These are phyloP conservation scores for Oceanodroma tethys DNA, from an alignment of 2,113 vertebrate species.

Conservation along the genomic window DNA sequence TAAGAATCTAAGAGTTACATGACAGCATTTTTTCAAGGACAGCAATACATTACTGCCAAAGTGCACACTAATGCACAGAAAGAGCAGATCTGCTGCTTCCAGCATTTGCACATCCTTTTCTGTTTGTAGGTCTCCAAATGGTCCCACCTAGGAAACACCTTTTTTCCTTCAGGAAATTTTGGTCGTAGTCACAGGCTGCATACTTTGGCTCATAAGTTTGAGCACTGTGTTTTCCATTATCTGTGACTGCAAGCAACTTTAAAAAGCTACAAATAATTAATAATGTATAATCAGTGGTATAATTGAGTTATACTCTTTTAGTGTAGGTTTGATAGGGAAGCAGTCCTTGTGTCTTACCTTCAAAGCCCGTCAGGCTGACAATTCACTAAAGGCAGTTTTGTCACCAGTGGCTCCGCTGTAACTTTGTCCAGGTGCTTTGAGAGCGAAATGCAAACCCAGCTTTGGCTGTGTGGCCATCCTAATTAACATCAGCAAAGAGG, in stretches of 20 bases:
- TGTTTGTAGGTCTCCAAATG: neutral
- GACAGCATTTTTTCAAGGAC: neutral
- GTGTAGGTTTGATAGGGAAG: neutral
- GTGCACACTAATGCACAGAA: neutral
- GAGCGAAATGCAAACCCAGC: neutral
- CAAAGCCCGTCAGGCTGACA: neutral
- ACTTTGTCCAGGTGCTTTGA: neutral
- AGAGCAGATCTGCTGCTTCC: neutral
- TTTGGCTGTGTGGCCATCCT: neutral
- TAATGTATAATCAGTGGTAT: neutral
- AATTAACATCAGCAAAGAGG: neutral
- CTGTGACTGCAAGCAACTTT: neutral
- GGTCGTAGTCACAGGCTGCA: neutral
- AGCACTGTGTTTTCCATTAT: neutral
- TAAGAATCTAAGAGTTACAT: neutral
- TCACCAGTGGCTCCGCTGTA: rapidly evolving
- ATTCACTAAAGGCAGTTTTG: neutral
- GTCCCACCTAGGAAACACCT: neutral
- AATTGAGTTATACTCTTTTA: neutral
- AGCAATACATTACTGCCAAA: rapidly evolving
- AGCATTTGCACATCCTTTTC: neutral
- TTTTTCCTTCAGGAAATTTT: neutral
- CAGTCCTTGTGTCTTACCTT: neutral
- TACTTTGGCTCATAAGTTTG: neutral
- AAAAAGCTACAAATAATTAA: neutral